phyloP scores from a whole-genome alignment of 2,113 vertebrate species.

The Fregetta grallaria region DNA sequence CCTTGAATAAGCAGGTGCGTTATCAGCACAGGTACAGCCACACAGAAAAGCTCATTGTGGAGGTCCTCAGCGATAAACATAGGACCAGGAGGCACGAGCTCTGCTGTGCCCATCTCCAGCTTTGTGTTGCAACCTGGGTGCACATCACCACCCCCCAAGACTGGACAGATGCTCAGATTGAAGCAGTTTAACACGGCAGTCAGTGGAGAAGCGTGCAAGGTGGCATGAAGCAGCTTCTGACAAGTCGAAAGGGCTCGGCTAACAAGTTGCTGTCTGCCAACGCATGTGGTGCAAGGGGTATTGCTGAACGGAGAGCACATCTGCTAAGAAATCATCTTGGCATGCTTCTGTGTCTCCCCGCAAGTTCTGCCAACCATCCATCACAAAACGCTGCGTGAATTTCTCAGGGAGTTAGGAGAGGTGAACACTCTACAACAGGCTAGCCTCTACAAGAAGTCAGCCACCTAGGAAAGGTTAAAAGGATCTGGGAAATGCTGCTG shows the following conservation, averaged over 20 bases:
- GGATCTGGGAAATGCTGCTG: background rate
- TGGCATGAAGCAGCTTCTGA: background rate
- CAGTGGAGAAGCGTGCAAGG: background rate
- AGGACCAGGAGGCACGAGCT: background rate
- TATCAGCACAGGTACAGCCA: background rate
- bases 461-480: background rate
- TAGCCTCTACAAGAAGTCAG: background rate
- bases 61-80: background rate
- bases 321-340: background rate
- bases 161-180: background rate
- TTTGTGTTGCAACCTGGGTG: fast-evolving
- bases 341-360: background rate
- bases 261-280: background rate
- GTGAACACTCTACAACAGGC: background rate
- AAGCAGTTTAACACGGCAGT: fast-evolving
- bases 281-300: fast-evolving
- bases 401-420: background rate
- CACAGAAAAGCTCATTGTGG: background rate
- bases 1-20: background rate
- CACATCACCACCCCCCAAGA: background rate
- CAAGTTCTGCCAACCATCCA: background rate
- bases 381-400: fast-evolving
- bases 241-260: background rate
- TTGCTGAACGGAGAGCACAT: fast-evolving
- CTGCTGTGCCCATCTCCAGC: background rate